Evolutionary conservation across 2,888 invertebrate genomes (phyloP).

Genomic region (Cheilosia soror): DNA sequence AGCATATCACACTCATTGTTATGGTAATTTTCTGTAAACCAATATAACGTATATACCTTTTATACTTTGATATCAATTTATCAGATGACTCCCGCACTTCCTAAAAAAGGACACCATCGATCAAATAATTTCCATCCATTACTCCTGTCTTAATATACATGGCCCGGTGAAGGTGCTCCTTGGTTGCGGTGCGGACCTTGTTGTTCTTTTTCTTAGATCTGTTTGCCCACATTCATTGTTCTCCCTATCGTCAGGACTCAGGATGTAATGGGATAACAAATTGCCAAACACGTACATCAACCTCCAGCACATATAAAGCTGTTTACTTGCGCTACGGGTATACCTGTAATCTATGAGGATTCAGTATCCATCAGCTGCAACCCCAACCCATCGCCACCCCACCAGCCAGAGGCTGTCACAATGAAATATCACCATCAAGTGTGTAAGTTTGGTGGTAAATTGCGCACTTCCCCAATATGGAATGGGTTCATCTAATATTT

Average conservation of each 20-base stretch:
- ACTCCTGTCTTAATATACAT: conserved; percentile 22
- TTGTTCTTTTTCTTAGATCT: conserved; percentile 26
- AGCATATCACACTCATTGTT: conserved; percentile 36
- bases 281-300: conserved; percentile 57
- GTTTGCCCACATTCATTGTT: conserved; percentile 9
- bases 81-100: conserved; percentile 49
- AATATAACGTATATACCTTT: conserved; percentile 41
- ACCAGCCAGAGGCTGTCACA: conserved; percentile 38
- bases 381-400: neutral
- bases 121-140: conserved; percentile 70
- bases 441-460: conserved; percentile 40
- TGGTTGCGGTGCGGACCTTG: conserved; percentile 12
- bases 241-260: neutral
- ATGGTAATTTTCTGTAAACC: conserved; percentile 41
- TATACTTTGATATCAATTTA: conserved; percentile 59
- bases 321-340: conserved; percentile 24
- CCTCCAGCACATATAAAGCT: conserved; percentile 17
- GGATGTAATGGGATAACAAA: conserved; percentile 59
- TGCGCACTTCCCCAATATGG: conserved; percentile 8
- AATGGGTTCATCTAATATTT: conserved; percentile 52
- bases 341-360: conserved; percentile 41
- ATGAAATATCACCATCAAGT: conserved; percentile 53
- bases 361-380: conserved; percentile 11
- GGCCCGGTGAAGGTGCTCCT: conserved; percentile 26
- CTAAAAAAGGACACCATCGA: conserved; percentile 53